phyloP scores from a whole-genome alignment of 2,888 invertebrate species.

The Cheilosia grossa region DNA sequence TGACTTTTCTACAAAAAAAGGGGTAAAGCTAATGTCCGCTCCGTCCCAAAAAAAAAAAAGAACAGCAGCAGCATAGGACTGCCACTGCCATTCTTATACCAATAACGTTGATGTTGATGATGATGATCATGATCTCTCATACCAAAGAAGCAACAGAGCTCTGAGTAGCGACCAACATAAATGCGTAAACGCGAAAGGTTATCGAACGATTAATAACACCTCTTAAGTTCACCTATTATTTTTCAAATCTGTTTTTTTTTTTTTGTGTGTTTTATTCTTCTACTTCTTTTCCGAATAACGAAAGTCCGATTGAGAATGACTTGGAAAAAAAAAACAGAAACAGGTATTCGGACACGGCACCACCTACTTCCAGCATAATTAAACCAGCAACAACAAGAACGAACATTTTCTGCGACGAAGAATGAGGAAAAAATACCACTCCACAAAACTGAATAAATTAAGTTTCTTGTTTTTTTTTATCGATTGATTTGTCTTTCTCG shows the following conservation, averaged over 20 bases:
- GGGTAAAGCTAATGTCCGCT: slow-evolving; percentile 61
- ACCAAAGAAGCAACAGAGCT: slow-evolving; percentile 46
- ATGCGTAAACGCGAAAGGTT: slow-evolving; percentile 75
- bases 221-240: slow-evolving; percentile 74
- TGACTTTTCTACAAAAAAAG: slow-evolving; percentile 58
- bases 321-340: slow-evolving; percentile 45
- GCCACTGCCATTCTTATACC: slow-evolving; percentile 47
- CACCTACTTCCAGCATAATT: slow-evolving; percentile 73
- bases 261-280: slow-evolving; percentile 14
- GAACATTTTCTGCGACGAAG: slow-evolving; percentile 70
- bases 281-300: slow-evolving; percentile 69
- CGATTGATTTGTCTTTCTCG: slow-evolving; percentile 66
- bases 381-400: slow-evolving; percentile 70
- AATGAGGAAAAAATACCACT: slow-evolving; percentile 74
- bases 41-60: slow-evolving; percentile 43
- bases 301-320: slow-evolving; percentile 69
- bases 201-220: slow-evolving; percentile 75
- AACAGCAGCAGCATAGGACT: slow-evolving; percentile 44
- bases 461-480: slow-evolving; percentile 68
- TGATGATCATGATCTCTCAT: slow-evolving; percentile 61
- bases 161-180: slow-evolving; percentile 69
- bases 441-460: slow-evolving; percentile 72
- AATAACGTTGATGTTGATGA: slow-evolving; percentile 45
- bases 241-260: slow-evolving; percentile 50
- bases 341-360: slow-evolving; percentile 75